phyloP scores from a whole-genome alignment of 2,113 vertebrate genomes.

The Atherinomorus stipes region DNA sequence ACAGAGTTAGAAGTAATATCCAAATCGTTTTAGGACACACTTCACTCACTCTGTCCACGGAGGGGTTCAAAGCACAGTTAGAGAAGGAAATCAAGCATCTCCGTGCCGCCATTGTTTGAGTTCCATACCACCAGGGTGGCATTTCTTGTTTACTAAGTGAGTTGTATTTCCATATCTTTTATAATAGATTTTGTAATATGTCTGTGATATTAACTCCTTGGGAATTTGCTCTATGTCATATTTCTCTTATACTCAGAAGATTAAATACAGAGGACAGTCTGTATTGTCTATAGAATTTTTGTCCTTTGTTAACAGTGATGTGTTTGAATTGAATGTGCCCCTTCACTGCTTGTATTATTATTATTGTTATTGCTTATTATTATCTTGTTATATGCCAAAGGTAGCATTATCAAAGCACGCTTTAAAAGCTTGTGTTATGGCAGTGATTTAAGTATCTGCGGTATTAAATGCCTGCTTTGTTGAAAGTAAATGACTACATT shows the following conservation, averaged over 20 bases:
- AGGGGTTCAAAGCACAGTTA: conserved; percentile 37
- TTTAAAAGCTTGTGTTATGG: conserved; percentile 63
- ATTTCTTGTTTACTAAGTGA: conserved; percentile 7
- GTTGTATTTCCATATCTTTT: conserved; percentile 17
- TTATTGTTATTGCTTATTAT: no score
- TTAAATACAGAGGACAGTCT: neutral
- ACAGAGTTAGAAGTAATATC: conserved; percentile 60
- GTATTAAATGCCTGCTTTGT: conserved; percentile 69
- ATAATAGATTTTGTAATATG: conserved; percentile 13
- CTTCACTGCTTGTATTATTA: no score
- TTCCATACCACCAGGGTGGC: neutral
- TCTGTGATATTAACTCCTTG: neutral
- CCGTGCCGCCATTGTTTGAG: conserved; percentile 4
- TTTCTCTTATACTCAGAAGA: neutral
- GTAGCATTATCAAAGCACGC: conserved; percentile 39
- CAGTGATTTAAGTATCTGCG: conserved; percentile 52
- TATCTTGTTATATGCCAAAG: no score
- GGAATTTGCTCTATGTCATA: neutral
- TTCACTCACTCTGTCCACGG: conserved; percentile 27
- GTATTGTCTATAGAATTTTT: conserved; percentile 7
- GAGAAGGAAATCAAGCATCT: conserved; percentile 23
- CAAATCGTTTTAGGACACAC: conserved; percentile 48
- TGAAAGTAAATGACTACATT: conserved; percentile 63
- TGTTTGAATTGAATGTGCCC: no score
- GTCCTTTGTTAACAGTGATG: no score